Base-by-base conservation (phyloP, 2,113 vertebrate genomes). In the Leucopsar rothschildi region DNA sequence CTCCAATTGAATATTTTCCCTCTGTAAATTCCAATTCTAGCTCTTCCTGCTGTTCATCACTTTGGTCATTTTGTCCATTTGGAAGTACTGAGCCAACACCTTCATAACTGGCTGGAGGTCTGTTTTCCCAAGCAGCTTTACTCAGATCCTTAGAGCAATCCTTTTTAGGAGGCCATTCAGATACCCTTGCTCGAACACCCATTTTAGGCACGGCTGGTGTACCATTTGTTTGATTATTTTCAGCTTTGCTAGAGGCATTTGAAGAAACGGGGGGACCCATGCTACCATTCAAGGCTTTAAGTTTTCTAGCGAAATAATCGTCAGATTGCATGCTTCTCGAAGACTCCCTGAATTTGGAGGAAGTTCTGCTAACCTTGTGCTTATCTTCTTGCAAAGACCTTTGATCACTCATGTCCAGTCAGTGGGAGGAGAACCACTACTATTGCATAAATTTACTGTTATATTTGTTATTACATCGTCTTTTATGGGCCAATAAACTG, bases 131-230 rank as follows among this genome's bases (percentile, higher is more conserved):
- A 2, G 95, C 71, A 96, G 97, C 96, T 95, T 97, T 98, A 84
- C 95, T 82, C 57, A 97, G 65, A 31, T 98, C 98, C 91, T 98
- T 98, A 71, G 97, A 91, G 77, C 97, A 98, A 49, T 99, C 99
- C 93, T 99, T 99, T 93, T 98, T 99, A 5, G 99, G 99, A 37
- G 99, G 99, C 99, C 99, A 99, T 63, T 99, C 99, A 3, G 99
- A 99, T 63, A 99, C 98, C 93, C 99, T 97, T 66, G 99, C 99
- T 95, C 99, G 98, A 93, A 99, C 99, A 1, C 99, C 99, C 99
- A 99, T 99, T 97, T 99, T 99, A 95, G 99, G 99, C 98, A 99
- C 97, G 49, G 98, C 98, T 50, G 99, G 99, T 60, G 98, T 98
- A 77, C 99, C 98, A 53, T 99, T 99, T 82, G 98, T 91, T 87